phyloP scores from a whole-genome alignment of 2,113 vertebrate genomes.

The Lutjanus erythropterus region DNA sequence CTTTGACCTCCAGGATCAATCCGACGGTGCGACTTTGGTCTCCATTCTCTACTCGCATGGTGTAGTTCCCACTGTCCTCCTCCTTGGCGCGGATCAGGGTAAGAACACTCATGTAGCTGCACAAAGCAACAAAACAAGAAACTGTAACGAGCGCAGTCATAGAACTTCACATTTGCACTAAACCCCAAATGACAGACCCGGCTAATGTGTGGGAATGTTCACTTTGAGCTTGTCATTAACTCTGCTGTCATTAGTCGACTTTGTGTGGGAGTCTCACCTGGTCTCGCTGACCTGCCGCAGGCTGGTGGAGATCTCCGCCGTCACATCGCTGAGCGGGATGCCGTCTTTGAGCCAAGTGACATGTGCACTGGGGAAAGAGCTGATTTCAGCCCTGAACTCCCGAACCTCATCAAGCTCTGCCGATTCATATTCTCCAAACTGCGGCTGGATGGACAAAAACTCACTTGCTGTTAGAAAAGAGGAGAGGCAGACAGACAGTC shows the following conservation, averaged over 20 bases:
- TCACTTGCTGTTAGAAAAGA: conserved; percentile 86
- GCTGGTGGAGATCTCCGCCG: conserved; percentile 92
- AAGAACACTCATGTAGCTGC: conserved; percentile 90
- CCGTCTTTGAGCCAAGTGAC: conserved; percentile 96
- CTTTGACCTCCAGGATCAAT: conserved; percentile 93
- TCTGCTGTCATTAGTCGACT: conserved; percentile 1
- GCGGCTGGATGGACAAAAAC: conserved; percentile 88
- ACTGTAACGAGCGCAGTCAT: background rate
- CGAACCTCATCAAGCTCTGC: conserved; percentile 93
- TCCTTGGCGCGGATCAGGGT: conserved; percentile 96
- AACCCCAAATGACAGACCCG: conserved; percentile 42
- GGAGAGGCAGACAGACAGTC: background rate
- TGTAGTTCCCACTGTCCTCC: conserved; percentile 96
- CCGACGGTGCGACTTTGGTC: conserved; percentile 87
- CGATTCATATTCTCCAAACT: conserved; percentile 86
- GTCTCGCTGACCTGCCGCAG: conserved; percentile 87
- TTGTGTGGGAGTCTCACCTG: conserved; percentile 82
- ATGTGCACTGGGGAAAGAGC: conserved; percentile 88
- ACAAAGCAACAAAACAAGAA: conserved; percentile 32
- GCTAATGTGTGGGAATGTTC: conserved; percentile 21
- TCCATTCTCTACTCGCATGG: conserved; percentile 90
- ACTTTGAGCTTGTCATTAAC: conserved; percentile 39
- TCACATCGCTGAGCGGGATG: conserved; percentile 88
- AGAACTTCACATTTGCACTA: background rate
- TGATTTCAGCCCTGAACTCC: conserved; percentile 89